These are phyloP conservation scores for Bovichtus diacanthus DNA, from an alignment of 2,797 vertebrate species.

Conservation along the genomic window DNA sequence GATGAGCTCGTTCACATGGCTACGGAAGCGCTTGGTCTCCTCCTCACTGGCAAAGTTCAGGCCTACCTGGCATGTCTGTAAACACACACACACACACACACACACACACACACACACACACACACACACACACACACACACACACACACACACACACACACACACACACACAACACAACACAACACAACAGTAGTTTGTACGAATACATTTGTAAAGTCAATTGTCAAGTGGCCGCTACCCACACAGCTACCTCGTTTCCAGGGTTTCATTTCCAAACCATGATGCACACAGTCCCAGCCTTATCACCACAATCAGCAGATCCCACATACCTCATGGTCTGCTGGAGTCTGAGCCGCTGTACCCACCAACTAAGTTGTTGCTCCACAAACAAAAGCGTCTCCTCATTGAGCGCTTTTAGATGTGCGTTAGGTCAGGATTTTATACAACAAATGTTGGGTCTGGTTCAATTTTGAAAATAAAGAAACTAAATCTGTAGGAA, in stretches of 20 bases:
- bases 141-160: conserved; percentile 1
- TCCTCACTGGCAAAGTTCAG: conserved; percentile 97
- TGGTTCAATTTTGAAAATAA: background rate
- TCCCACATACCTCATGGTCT: conserved; percentile 44
- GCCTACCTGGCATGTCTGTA: conserved; percentile 91
- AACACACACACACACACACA: conserved; percentile 13
- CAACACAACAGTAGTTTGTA: background rate
- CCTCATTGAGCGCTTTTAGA: conserved; percentile 14
- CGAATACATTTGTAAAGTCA: background rate
- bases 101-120: conserved; percentile 1
- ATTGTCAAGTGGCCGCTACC: background rate
- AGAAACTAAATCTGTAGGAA: no score
- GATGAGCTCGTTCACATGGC: conserved; percentile 84
- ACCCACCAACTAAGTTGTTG: conserved; percentile 30
- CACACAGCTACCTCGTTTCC: background rate
- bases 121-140: conserved; percentile 3
- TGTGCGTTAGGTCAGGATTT: background rate
- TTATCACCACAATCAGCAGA: conserved; percentile 9
- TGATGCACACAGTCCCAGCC: background rate
- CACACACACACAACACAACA: conserved; percentile 12
- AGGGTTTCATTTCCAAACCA: background rate
- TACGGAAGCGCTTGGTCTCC: conserved; percentile 92
- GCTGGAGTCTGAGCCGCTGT: conserved; percentile 34
- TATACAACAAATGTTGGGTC: no score
- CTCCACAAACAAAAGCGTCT: conserved; percentile 24